Evolutionary conservation across 2,888 invertebrate genomes (phyloP).

Genomic region (Eumerus sabulonum): DNA sequence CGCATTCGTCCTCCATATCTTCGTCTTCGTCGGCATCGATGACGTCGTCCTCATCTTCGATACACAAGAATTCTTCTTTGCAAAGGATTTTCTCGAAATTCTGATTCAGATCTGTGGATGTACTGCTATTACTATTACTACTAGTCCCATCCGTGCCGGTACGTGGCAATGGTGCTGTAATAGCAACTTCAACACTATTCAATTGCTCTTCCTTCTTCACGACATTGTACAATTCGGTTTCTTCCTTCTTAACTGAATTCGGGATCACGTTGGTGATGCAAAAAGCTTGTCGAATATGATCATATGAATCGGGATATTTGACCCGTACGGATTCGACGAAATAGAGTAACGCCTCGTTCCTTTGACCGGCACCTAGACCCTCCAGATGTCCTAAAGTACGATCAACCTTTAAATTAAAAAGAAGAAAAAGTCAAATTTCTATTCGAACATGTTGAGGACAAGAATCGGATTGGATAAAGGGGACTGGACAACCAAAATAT

Average conservation of each 20-base stretch:
- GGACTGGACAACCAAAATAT: too few relatives aligned
- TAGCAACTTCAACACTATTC: constrained; percentile 34
- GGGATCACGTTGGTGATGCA: constrained; percentile 71
- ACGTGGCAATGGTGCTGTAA: constrained; percentile 10
- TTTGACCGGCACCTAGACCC: constrained; percentile 74
- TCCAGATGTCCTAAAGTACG: constrained; percentile 77
- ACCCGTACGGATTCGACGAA: constrained; percentile 75
- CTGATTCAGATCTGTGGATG: constrained; percentile 77
- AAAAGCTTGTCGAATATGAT: constrained; percentile 75
- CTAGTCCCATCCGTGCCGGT: constrained; percentile 34
- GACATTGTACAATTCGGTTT: constrained; percentile 68
- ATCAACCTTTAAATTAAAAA: constrained; percentile 75
- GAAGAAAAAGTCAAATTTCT: background rate
- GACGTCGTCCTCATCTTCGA: constrained; percentile 75
- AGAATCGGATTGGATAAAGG: background rate
- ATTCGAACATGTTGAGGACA: background rate
- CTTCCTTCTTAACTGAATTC: constrained; percentile 75
- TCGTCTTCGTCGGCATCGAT: constrained; percentile 70
- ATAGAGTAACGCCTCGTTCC: constrained; percentile 77
- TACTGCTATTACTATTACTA: constrained; percentile 67
- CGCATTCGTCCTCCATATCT: constrained; percentile 55
- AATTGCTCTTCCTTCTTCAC: constrained; percentile 42
- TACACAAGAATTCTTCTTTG: constrained; percentile 78
- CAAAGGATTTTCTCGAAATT: constrained; percentile 79
- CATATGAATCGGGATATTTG: constrained; percentile 77